Evolutionary conservation across 2,888 invertebrate species (phyloP).

Genomic region (Aporophyla nigra): DNA sequence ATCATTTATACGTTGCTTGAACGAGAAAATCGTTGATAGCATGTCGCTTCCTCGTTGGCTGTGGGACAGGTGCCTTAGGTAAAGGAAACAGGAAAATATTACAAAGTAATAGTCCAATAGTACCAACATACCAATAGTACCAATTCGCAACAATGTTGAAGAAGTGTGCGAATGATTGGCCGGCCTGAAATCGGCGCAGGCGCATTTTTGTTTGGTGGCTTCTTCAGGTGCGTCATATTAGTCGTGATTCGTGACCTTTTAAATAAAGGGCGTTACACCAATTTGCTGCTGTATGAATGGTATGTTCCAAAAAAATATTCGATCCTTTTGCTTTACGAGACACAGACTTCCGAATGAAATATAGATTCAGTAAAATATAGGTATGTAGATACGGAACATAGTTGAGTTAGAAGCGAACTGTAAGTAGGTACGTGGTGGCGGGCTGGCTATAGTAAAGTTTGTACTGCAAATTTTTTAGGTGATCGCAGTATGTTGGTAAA

Average conservation of each 20-base stretch:
- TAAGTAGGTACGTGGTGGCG: too few relatives aligned
- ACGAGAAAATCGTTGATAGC: neutral
- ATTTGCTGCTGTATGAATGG: conserved; percentile 2
- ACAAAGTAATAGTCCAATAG: conserved; percentile 38
- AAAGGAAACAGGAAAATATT: conserved; percentile 33
- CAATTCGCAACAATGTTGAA: conserved; percentile 45
- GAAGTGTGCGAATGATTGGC: conserved; percentile 3
- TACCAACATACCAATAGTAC: too few relatives aligned
- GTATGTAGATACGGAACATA: too few relatives aligned
- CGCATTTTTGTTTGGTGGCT: neutral
- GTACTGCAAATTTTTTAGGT: too few relatives aligned
- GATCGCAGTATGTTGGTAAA: too few relatives aligned
- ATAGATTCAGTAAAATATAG: too few relatives aligned
- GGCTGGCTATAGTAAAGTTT: too few relatives aligned
- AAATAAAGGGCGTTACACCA: conserved; percentile 1
- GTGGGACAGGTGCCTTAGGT: neutral
- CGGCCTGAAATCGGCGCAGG: neutral
- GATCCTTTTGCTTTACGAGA: too few relatives aligned
- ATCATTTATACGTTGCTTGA: neutral
- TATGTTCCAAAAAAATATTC: too few relatives aligned
- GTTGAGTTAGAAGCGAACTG: too few relatives aligned
- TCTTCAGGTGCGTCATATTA: conserved; percentile 10
- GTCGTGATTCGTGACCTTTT: neutral
- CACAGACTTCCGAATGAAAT: too few relatives aligned
- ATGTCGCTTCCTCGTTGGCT: neutral